These are phyloP conservation scores for Apamea crenata DNA, from an alignment of 2,888 invertebrate genomes.

Conservation along the genomic window DNA sequence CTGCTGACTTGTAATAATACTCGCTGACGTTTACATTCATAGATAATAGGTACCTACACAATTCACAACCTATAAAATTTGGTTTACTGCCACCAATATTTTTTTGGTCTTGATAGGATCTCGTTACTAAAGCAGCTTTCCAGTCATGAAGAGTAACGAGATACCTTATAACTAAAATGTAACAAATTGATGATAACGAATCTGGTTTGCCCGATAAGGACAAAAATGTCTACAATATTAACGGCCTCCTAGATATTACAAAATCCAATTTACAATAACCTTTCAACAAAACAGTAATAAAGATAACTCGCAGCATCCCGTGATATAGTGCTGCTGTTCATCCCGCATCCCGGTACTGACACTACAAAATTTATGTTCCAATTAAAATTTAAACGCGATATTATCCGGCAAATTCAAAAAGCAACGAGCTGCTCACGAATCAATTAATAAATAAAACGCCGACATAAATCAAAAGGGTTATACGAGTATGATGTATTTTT, in stretches of 20 bases:
- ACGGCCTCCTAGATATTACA: conserved; percentile 29
- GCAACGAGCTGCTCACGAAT: conserved; percentile 68
- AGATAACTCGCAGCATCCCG: conserved; percentile 60
- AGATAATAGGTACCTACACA: neutral
- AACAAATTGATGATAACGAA: neutral
- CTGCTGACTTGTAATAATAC: neutral
- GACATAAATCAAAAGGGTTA: conserved; percentile 69
- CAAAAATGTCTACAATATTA: conserved; percentile 29
- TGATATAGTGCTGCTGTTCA: conserved; percentile 56
- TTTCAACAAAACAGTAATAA: conserved; percentile 63
- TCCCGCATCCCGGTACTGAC: conserved; percentile 55
- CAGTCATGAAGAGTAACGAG: neutral
- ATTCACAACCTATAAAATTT: neutral
- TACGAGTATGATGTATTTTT: conserved; percentile 47
- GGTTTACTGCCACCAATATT: neutral
- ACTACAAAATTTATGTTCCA: conserved; percentile 72
- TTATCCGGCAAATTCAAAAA: conserved; percentile 70
- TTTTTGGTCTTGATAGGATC: neutral
- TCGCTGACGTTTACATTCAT: neutral
- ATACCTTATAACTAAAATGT: neutral
- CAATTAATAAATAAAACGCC: conserved; percentile 72
- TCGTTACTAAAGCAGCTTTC: neutral
- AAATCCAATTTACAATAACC: conserved; percentile 64
- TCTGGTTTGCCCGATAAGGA: neutral
- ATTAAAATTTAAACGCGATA: conserved; percentile 73